Conservation (phyloP, 2,888 invertebrate species). For the Bellardia bayeri region DNA sequence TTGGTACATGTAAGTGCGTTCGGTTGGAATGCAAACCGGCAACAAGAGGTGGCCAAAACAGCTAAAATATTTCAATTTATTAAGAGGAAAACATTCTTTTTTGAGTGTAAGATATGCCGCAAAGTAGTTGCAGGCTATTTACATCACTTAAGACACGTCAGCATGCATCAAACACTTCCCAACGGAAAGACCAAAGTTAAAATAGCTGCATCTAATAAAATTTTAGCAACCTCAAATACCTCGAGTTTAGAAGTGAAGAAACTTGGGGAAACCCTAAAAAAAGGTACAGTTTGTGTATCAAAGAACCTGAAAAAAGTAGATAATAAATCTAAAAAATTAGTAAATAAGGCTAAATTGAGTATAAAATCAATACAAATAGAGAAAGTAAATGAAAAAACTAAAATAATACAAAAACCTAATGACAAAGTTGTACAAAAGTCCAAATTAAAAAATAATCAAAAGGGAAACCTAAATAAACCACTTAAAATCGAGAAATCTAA, state of each 20-base stretch:
- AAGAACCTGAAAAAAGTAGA: constrained; percentile 39
- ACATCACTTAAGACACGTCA: constrained; percentile 74
- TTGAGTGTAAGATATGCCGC: constrained; percentile 73
- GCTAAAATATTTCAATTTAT: constrained; percentile 74
- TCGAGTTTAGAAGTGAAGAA: constrained; percentile 20
- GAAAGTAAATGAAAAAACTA: constrained; percentile 35
- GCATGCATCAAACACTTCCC: constrained; percentile 46
- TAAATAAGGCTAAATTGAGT: constrained; percentile 29
- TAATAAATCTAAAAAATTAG: not conserved
- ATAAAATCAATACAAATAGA: constrained; percentile 37
- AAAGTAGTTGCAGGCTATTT: constrained; percentile 73
- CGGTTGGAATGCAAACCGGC: constrained; percentile 69
- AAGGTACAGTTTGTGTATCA: not conserved
- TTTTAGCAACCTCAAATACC: not conserved
- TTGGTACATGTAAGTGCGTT: constrained; percentile 70
- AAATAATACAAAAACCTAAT: constrained; percentile 21
- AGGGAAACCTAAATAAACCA: constrained; percentile 4
- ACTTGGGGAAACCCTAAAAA: constrained; percentile 15
- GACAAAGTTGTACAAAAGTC: constrained; percentile 37
- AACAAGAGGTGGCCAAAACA: constrained; percentile 70
- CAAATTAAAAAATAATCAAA: constrained; percentile 26
- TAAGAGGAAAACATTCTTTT: constrained; percentile 73
- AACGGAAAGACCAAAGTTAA: constrained; percentile 12
- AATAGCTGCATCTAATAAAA: constrained; percentile 5
- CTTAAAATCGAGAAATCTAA: not conserved